Conservation (phyloP, 2,113 vertebrate genomes). For the Xerus inauris region DNA sequence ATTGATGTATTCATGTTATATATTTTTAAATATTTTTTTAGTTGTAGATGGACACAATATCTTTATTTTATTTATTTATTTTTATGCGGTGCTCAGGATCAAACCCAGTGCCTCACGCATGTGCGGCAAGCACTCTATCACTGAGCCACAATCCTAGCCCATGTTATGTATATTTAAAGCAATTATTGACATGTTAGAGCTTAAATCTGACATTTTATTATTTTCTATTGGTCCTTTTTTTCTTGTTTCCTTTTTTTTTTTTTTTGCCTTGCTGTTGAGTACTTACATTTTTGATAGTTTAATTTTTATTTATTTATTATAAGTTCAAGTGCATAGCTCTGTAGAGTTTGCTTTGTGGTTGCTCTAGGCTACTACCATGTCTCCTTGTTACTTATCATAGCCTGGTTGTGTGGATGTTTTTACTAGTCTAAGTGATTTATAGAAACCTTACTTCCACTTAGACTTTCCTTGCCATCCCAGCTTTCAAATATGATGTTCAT, state of each 20-base stretch:
- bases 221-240: not conserved
- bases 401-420: not conserved
- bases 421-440: not conserved
- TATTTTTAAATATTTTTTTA: no score
- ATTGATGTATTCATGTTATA: no score
- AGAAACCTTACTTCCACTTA: not conserved
- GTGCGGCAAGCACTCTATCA: no score
- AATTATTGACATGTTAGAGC: no score
- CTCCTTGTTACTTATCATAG: not conserved
- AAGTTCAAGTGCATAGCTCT: not conserved
- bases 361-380: not conserved
- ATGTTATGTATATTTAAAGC: no score
- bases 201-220: no score
- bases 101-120: no score
- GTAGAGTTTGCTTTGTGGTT: not conserved
- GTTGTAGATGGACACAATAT: no score
- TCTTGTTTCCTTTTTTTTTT: not conserved
- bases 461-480: not conserved
- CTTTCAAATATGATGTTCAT: not conserved
- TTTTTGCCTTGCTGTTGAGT: not conserved
- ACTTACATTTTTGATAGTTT: not conserved
- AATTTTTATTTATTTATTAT: not conserved
- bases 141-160: no score
- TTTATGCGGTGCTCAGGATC: no score
- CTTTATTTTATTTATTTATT: no score